Evolutionary conservation across 2,113 vertebrate genomes (phyloP).

Genomic region (Amphiprion ocellaris): DNA sequence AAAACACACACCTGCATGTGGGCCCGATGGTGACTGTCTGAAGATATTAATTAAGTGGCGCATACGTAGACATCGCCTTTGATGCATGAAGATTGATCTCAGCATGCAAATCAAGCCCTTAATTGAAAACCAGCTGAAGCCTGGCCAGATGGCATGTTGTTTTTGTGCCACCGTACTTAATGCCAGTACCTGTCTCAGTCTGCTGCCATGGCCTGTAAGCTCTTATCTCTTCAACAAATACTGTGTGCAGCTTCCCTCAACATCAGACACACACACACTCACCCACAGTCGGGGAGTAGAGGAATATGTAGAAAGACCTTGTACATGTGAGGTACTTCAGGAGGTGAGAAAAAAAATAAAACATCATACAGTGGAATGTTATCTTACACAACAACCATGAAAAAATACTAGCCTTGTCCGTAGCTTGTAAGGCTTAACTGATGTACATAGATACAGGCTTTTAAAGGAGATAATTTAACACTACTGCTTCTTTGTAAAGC

Average conservation of each 20-base stretch:
- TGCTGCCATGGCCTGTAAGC: slow-evolving; percentile 46
- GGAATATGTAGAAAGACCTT: background rate
- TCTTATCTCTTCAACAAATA: slow-evolving; percentile 50
- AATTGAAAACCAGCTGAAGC: slow-evolving; percentile 77
- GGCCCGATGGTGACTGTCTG: slow-evolving; percentile 52
- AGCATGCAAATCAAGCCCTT: slow-evolving; percentile 75
- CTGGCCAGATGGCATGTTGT: slow-evolving; percentile 76
- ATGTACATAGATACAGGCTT: background rate
- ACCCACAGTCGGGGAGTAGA: background rate
- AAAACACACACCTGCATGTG: slow-evolving; percentile 56
- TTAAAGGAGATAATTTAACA: slow-evolving; percentile 11
- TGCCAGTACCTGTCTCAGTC: slow-evolving; percentile 66
- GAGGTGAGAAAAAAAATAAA: slow-evolving; percentile 11
- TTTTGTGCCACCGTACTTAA: slow-evolving; percentile 60
- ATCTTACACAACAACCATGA: background rate
- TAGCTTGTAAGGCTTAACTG: background rate
- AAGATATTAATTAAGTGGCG: slow-evolving; percentile 73
- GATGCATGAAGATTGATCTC: slow-evolving; percentile 73
- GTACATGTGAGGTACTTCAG: background rate
- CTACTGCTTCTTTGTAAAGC: background rate
- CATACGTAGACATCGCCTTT: slow-evolving; percentile 55
- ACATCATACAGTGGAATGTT: background rate
- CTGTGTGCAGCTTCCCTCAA: background rate
- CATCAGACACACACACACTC: slow-evolving; percentile 8
- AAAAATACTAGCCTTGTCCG: background rate